Base-by-base conservation (phyloP, 1,140 invertebrate species). In the Listronotus bonariensis region DNA sequence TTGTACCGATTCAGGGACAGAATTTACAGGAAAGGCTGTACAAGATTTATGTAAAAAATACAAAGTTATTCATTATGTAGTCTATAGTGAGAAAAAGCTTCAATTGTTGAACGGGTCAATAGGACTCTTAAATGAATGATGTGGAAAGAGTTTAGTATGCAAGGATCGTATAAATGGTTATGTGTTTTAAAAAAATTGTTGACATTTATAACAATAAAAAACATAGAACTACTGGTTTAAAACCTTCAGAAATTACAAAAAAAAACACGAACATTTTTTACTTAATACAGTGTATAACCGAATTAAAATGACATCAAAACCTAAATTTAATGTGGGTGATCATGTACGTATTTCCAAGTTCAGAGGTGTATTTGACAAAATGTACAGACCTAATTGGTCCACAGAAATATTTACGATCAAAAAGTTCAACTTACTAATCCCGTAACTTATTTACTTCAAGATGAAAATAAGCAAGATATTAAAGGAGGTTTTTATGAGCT, bases 41-140 rank as follows among this genome's bases (percentile, higher is more conserved):
- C 51, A 69, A 64, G 68, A 58, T 18, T 56, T 76, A 20, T 73
- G 74, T 65, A 65, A 69, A 57, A 68, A 74, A 57, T 65, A 73
- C 61, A 59, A 72, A 9, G 74, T 81, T 31, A 73, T 75, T 54
- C 74, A 78, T 66, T 80, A 80, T 66, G 69, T 69, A 1, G 77
- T 71, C 14, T 75, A 76, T 63, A 75, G 60, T 56, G 67, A 72
- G 20, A 71, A 74, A 81, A 81, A 76, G 76, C 78, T 32, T 67
- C 74, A 3, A 73, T 81, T 46, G 68, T 75, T 32, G 78, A 81
- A 73, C 60, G 80, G 20, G 80, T 80, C 26, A 79, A 80, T 72
- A 67, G 76, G 26, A 80, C 77, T 8, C 58, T 82, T 38, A 81
- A 80, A 75, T 58, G 58, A 15, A 73, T 63, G 64, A 74, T 82